phyloP scores from a whole-genome alignment of 2,888 invertebrate species.

The Gortyna flavago region DNA sequence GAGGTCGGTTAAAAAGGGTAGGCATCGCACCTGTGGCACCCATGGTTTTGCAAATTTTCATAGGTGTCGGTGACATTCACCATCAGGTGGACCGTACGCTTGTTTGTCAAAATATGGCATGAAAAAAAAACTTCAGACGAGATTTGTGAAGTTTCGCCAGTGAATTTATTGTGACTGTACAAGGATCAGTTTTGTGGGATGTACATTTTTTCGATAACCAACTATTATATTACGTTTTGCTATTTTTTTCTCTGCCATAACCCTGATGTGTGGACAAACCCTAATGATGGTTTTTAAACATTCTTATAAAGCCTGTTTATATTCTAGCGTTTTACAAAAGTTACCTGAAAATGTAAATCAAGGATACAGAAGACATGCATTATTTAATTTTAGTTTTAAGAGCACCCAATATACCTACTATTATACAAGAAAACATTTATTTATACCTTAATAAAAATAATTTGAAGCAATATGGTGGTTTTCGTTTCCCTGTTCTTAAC shows the following conservation, averaged over 20 bases:
- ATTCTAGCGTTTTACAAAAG: not conserved
- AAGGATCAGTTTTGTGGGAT: not conserved
- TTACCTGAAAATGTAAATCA: conserved; percentile 22
- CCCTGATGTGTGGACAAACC: not conserved
- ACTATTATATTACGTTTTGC: not conserved
- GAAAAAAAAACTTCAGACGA: too few relatives aligned
- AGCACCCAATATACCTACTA: conserved; percentile 5
- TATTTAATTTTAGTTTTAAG: conserved; percentile 29
- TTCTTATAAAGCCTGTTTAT: not conserved
- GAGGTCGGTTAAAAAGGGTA: too few relatives aligned
- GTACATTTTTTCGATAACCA: not conserved
- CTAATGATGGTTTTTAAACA: not conserved
- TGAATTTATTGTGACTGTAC: not conserved
- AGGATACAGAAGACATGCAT: not conserved
- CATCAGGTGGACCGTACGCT: too few relatives aligned
- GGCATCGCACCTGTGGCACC: too few relatives aligned
- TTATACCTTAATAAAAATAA: conserved; percentile 40
- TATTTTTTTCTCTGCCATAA: not conserved
- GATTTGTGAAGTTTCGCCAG: not conserved
- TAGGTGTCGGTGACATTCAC: too few relatives aligned
- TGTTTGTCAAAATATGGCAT: too few relatives aligned
- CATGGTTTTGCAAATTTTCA: too few relatives aligned
- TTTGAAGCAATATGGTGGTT: conserved; percentile 10
- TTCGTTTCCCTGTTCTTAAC: conserved; percentile 1
- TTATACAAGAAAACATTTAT: conserved; percentile 32